phyloP scores from a whole-genome alignment of 2,888 invertebrate genomes.

The Hyposoter dolosus region DNA sequence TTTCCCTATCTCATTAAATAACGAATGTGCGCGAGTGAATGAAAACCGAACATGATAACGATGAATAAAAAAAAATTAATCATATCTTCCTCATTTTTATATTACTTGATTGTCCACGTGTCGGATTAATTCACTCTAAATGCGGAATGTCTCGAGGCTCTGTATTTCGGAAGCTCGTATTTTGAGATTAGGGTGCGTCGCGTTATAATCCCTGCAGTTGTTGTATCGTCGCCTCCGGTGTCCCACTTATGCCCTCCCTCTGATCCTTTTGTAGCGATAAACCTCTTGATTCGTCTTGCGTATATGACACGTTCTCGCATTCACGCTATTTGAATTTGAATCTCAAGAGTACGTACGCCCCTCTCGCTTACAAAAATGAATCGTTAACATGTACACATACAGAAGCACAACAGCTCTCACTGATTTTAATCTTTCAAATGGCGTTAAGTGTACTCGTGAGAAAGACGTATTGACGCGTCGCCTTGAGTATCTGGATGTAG shows the following conservation, averaged over 20 bases:
- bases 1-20: neutral
- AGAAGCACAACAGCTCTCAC: conserved; percentile 50
- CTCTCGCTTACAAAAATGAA: conserved; percentile 30
- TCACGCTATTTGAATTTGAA: neutral
- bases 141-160: neutral
- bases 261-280: conserved; percentile 69
- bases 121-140: neutral
- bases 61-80: neutral
- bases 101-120: neutral
- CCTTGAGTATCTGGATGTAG: neutral
- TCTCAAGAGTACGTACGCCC: conserved; percentile 4
- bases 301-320: conserved; percentile 47
- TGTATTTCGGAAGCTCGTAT: conserved; percentile 63
- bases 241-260: conserved; percentile 56
- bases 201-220: conserved; percentile 65
- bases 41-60: neutral
- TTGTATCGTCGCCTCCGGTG: conserved; percentile 39
- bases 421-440: conserved; percentile 78
- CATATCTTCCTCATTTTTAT: neutral
- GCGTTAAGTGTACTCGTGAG: conserved; percentile 62
- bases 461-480: neutral
- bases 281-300: conserved; percentile 12
- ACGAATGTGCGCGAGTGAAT: no score
- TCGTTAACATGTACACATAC: conserved; percentile 57
- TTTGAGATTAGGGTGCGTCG: conserved; percentile 74